Evolutionary conservation across 2,797 vertebrate species (phyloP).

Genomic region (Macropus fuliginosus): DNA sequence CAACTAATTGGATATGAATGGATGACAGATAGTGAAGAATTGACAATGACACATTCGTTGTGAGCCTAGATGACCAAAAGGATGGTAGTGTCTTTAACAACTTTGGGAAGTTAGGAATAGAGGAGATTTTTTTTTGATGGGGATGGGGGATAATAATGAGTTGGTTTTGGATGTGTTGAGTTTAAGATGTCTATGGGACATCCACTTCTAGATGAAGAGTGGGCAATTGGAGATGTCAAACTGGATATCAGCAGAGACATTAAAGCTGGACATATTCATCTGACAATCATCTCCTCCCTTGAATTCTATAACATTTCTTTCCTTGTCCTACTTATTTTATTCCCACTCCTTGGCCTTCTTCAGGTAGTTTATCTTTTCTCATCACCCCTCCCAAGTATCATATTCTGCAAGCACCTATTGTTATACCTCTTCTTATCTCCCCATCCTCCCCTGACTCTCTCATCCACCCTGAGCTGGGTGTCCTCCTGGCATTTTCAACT

Average conservation of each 20-base stretch:
- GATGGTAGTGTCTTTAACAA: background rate
- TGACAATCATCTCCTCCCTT: background rate
- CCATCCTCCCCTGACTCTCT: background rate
- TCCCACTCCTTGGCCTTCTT: background rate
- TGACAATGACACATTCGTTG: background rate
- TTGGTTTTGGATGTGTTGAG: background rate
- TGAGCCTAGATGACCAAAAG: background rate
- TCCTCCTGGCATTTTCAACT: background rate
- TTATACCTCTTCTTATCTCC: background rate
- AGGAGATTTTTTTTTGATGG: background rate
- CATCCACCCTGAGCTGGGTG: background rate
- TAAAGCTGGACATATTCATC: background rate
- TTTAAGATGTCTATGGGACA: background rate
- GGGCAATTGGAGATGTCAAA: background rate
- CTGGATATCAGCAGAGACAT: background rate
- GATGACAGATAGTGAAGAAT: background rate
- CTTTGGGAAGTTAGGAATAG: background rate
- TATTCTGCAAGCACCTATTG: background rate
- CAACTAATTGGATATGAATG: background rate
- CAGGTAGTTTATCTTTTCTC: background rate
- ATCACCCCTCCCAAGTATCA: background rate
- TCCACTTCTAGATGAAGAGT: background rate
- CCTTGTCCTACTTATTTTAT: background rate
- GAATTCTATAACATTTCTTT: background rate
- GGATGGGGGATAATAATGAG: background rate